Percentiles rank a stretch among this genome's conserved stretches.
Conservation (phyloP, 2,113 vertebrate genomes). For the Mus musculus region DNA sequence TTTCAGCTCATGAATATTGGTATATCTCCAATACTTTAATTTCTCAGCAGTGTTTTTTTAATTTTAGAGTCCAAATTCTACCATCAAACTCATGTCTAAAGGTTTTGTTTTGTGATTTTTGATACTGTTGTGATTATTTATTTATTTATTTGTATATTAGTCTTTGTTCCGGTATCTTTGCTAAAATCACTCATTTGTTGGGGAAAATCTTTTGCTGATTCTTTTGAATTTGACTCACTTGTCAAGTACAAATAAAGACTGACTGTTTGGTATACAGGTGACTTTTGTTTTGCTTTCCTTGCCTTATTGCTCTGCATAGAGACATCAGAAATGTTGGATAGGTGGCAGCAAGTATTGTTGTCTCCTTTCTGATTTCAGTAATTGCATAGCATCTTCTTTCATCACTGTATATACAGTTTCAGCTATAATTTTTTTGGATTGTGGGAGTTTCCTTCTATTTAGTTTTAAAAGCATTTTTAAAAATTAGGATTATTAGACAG, state of each 20-base stretch:
- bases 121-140: neutral
- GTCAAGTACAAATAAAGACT: neutral
- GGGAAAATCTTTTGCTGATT: neutral
- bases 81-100: neutral
- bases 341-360: neutral
- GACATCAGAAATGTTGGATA: neutral
- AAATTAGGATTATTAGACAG: neutral
- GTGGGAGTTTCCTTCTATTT: neutral
- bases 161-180: conserved; percentile 6
- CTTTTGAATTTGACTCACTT: neutral
- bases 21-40: neutral
- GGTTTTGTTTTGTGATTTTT: neutral
- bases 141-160: neutral
- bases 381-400: neutral
- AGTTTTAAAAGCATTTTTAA: neutral
- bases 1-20: neutral
- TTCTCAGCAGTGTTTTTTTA: neutral
- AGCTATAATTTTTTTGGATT: neutral
- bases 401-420: neutral
- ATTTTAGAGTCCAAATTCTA: neutral
- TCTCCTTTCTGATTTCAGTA: neutral
- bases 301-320: neutral
- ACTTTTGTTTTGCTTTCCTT: neutral
- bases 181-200: neutral
- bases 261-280: neutral